These are phyloP conservation scores for Acrocyrtus sp. DNA, from an alignment of 2,888 invertebrate species.

Conservation along the genomic window DNA sequence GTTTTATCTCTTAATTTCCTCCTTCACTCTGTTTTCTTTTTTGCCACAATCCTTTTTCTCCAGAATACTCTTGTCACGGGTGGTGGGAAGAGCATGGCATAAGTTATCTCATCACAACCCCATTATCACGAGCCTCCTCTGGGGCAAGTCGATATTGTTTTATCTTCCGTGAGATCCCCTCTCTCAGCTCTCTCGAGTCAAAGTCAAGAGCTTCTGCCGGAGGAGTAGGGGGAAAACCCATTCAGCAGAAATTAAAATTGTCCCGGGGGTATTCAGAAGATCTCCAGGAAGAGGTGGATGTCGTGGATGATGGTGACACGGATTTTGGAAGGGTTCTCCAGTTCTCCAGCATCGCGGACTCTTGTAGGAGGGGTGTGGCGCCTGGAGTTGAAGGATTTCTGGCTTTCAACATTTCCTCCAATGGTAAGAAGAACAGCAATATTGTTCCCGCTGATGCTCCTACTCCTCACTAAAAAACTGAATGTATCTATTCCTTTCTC, in stretches of 20 bases:
- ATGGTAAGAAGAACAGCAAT: slow-evolving; percentile 69
- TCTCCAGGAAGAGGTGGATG: slow-evolving; percentile 43
- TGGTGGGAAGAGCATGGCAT: slow-evolving; percentile 89
- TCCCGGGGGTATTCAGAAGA: slow-evolving; percentile 45
- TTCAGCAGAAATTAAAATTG: slow-evolving; percentile 44
- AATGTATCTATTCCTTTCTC: too few species aligned
- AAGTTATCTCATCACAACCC: slow-evolving; percentile 85
- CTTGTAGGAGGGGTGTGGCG: slow-evolving; percentile 72
- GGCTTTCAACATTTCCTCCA: slow-evolving; percentile 77
- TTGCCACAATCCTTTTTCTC: too few species aligned
- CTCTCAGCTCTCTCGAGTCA: slow-evolving; percentile 32
- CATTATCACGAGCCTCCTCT: slow-evolving; percentile 74
- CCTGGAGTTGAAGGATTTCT: slow-evolving; percentile 72
- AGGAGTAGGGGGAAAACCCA: slow-evolving; percentile 6
- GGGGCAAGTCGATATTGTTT: slow-evolving; percentile 79
- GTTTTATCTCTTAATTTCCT: neutral
- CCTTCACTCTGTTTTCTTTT: too few species aligned
- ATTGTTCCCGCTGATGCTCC: too few species aligned
- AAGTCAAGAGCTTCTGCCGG: slow-evolving; percentile 33
- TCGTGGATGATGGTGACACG: slow-evolving; percentile 33
- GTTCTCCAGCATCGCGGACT: slow-evolving; percentile 74
- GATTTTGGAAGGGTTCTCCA: slow-evolving; percentile 67
- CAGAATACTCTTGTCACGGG: slow-evolving; percentile 90
- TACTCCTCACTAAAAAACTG: too few species aligned
- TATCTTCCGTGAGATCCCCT: slow-evolving; percentile 73